Evolutionary conservation across 2,113 vertebrate species (phyloP).

Genomic region (Triplophysa siluroides): DNA sequence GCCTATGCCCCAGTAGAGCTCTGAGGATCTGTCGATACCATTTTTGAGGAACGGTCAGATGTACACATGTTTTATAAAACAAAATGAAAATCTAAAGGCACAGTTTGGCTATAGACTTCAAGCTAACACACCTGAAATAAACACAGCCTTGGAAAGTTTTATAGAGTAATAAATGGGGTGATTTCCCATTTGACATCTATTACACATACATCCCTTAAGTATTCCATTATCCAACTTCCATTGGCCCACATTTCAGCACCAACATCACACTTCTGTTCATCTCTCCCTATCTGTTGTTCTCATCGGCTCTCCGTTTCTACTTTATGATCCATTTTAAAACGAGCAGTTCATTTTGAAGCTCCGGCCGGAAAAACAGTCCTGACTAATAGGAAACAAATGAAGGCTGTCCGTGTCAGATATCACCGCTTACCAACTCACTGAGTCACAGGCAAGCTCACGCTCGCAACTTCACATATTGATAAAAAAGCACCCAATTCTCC

Average conservation of each 20-base stretch:
- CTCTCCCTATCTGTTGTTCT: slow-evolving; percentile 2
- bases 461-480: slow-evolving; percentile 32
- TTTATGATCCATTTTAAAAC: slow-evolving; percentile 12
- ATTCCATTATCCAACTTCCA: neutral
- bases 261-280: neutral
- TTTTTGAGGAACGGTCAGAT: neutral
- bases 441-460: slow-evolving; percentile 36
- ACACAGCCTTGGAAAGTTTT: too few species aligned
- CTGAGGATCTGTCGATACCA: neutral
- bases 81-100: neutral
- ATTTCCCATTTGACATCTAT: too few species aligned
- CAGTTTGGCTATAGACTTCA: neutral
- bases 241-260: neutral
- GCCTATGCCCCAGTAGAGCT: too few species aligned
- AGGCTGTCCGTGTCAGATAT: slow-evolving; percentile 70
- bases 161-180: too few species aligned
- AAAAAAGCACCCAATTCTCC: slow-evolving; percentile 6
- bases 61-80: neutral
- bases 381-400: slow-evolving; percentile 72
- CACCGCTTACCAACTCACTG: slow-evolving; percentile 21
- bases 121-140: too few species aligned
- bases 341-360: slow-evolving; percentile 28
- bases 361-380: slow-evolving; percentile 58
- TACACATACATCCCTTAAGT: neutral
- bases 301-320: neutral